Percentiles rank a stretch among this genome's conserved stretches.
Evolutionary conservation across 2,797 vertebrate species (phyloP).

Genomic region (Pterois miles): DNA sequence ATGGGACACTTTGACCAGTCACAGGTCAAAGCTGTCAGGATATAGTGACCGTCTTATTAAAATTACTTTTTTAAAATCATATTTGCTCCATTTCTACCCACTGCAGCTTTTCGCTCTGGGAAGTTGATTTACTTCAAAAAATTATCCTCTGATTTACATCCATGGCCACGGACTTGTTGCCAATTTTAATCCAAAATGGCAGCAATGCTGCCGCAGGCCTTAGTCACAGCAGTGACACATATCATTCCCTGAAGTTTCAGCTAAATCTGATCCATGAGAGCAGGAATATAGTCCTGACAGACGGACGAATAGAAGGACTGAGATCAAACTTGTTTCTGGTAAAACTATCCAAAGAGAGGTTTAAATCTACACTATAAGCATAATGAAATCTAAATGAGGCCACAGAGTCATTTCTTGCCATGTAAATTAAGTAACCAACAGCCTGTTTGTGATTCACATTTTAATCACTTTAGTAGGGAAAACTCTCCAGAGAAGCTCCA

Average conservation of each 20-base stretch:
- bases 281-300: not conserved
- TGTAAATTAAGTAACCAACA: not conserved
- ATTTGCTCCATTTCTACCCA: not conserved
- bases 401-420: not conserved
- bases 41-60: not conserved
- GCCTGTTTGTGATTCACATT: constrained; percentile 8
- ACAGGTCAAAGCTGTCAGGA: not conserved
- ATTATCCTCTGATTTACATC: not conserved
- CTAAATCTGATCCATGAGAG: not conserved
- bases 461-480: not conserved
- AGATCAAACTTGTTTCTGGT: not conserved
- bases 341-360: not conserved
- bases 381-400: not conserved
- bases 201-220: not conserved
- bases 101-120: too few relatives aligned
- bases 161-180: not conserved
- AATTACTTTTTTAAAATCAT: not conserved
- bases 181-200: not conserved
- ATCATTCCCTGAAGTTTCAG: not conserved
- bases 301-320: not conserved
- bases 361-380: too few relatives aligned
- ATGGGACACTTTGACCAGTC: too few relatives aligned
- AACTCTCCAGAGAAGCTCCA: not conserved
- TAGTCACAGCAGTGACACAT: too few relatives aligned
- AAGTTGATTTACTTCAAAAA: not conserved